phyloP scores from a whole-genome alignment of 2,797 vertebrate genomes.

The Ciconia nigra region DNA sequence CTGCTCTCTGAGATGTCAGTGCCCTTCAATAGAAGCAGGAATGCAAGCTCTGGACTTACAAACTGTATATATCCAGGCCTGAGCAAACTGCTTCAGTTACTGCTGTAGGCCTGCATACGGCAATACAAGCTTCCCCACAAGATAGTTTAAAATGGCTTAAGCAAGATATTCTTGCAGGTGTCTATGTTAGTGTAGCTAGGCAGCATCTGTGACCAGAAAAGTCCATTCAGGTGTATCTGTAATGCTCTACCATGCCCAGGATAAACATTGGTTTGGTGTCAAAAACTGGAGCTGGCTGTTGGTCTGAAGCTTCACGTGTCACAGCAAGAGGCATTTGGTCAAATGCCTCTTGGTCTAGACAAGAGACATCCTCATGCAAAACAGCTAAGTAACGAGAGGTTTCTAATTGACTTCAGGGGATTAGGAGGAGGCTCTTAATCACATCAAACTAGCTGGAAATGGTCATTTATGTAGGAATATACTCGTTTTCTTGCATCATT shows the following conservation, averaged over 20 bases:
- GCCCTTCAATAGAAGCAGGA: background rate
- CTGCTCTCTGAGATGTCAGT: background rate
- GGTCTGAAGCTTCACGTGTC: background rate
- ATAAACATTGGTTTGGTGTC: background rate
- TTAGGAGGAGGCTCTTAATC: background rate
- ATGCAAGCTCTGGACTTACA: background rate
- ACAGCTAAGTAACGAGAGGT: background rate
- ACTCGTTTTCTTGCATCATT: background rate
- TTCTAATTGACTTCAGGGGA: background rate
- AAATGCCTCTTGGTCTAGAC: background rate
- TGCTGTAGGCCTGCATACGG: background rate
- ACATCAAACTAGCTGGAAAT: background rate
- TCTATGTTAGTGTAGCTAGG: background rate
- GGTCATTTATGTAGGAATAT: background rate
- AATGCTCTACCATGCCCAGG: background rate
- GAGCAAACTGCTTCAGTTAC: background rate
- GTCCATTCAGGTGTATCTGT: background rate
- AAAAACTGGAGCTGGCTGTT: background rate
- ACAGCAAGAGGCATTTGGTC: background rate
- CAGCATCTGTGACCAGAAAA: background rate
- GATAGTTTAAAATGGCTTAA: background rate
- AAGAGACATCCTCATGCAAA: background rate
- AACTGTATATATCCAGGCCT: background rate
- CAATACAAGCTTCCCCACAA: background rate
- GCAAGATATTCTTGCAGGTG: background rate